Conservation (phyloP, 2,113 vertebrate species). For the Machaerirhynchus nigripectus region DNA sequence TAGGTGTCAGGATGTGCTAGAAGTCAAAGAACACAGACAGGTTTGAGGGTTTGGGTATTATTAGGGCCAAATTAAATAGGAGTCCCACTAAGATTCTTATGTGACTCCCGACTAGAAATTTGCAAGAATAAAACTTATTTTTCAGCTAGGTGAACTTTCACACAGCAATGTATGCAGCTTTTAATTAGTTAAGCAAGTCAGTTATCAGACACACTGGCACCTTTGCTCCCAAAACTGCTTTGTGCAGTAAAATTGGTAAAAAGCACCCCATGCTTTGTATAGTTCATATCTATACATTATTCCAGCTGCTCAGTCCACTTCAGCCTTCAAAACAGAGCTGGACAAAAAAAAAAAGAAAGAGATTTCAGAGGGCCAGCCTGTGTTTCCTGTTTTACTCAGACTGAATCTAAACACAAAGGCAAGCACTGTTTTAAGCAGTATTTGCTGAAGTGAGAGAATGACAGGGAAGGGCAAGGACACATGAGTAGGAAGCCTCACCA, state of each 20-base stretch:
- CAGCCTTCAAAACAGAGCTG: background rate
- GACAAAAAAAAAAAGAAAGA: background rate
- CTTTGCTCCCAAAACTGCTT: background rate
- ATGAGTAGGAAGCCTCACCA: background rate
- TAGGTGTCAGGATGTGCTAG: background rate
- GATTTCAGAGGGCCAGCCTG: background rate
- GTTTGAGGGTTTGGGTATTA: background rate
- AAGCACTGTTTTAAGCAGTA: background rate
- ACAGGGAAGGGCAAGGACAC: background rate
- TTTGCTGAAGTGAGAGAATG: background rate
- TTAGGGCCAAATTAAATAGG: background rate
- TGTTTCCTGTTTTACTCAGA: background rate
- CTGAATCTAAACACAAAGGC: background rate
- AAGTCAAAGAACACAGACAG: background rate
- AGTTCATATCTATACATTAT: background rate
- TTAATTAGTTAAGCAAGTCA: background rate
- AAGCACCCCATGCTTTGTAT: background rate
- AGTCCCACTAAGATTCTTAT: background rate
- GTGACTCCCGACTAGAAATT: background rate
- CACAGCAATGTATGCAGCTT: background rate
- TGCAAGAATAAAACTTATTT: background rate
- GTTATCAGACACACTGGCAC: background rate
- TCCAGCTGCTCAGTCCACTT: background rate
- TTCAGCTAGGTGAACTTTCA: background rate
- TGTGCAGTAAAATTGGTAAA: background rate